A percentile compares a stretch with the other conserved stretches of the same genome.
These are phyloP conservation scores for Accipiter minullus DNA, from an alignment of 2,797 vertebrate species.

Conservation along the genomic window DNA sequence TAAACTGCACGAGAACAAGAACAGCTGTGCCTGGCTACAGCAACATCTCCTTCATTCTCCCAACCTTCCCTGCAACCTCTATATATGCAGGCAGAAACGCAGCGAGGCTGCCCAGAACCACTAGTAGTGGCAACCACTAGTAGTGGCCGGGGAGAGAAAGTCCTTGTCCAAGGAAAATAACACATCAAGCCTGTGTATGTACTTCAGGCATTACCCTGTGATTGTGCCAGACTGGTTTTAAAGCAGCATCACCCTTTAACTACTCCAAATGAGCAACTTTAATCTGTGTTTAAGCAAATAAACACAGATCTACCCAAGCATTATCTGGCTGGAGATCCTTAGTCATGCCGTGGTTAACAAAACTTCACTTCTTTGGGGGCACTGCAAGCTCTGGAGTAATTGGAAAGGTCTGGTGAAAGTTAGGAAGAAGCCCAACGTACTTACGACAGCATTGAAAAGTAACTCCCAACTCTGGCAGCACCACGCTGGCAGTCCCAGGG, in stretches of 20 bases:
- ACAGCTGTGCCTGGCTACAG: not conserved
- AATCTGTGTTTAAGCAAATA: not conserved
- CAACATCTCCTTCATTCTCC: not conserved
- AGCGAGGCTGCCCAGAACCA: not conserved
- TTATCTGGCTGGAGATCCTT: not conserved
- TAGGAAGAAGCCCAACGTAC: not conserved
- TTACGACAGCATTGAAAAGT: not conserved
- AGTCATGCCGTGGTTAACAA: not conserved
- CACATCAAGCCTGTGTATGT: not conserved
- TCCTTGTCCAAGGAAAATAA: not conserved
- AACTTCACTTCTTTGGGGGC: not conserved
- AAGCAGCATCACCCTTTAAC: not conserved
- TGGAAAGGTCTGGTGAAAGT: not conserved
- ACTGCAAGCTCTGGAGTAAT: not conserved
- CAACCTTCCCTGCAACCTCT: not conserved
- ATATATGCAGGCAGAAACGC: not conserved
- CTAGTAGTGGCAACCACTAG: not conserved
- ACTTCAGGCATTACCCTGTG: not conserved
- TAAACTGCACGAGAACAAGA: not conserved
- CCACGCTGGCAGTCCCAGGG: not conserved
- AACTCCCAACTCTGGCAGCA: not conserved
- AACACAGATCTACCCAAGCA: not conserved
- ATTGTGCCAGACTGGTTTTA: not conserved
- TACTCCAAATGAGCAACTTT: not conserved
- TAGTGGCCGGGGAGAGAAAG: not conserved